Evolutionary conservation across 2,888 invertebrate genomes (phyloP).

Genomic region (Sminthurides aquaticus): DNA sequence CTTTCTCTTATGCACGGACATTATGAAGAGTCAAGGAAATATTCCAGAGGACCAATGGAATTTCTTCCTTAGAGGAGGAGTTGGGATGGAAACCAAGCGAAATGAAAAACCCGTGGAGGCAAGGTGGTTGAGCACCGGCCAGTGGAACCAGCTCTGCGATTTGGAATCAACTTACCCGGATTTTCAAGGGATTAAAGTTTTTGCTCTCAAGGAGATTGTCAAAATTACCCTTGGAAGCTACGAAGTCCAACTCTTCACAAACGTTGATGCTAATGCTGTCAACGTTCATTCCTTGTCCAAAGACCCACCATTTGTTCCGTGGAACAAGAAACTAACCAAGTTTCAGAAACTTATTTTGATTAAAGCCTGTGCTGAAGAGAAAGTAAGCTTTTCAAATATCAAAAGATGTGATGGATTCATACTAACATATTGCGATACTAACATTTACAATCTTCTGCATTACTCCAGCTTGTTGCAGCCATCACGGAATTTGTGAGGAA

Average conservation of each 20-base stretch:
- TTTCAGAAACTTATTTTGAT: slow-evolving; percentile 77
- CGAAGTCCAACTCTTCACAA: slow-evolving; percentile 38
- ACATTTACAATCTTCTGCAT: too few relatives aligned
- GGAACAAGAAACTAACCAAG: slow-evolving; percentile 58
- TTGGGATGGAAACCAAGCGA: slow-evolving; percentile 16
- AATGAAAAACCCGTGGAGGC: slow-evolving; percentile 14
- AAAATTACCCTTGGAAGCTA: slow-evolving; percentile 27
- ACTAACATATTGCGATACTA: too few relatives aligned
- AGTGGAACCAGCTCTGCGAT: slow-evolving; percentile 33
- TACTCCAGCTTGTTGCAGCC: slow-evolving; percentile 60
- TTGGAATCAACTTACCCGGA: slow-evolving; percentile 27
- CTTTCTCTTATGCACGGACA: slow-evolving; percentile 70
- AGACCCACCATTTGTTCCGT: slow-evolving; percentile 47
- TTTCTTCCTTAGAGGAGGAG: slow-evolving; percentile 64
- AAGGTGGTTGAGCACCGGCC: slow-evolving; percentile 27
- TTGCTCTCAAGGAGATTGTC: slow-evolving; percentile 17
- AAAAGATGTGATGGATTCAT: too few relatives aligned
- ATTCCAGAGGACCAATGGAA: slow-evolving; percentile 63
- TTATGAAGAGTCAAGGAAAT: slow-evolving; percentile 58
- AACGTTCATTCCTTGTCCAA: neutral
- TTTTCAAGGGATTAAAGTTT: slow-evolving; percentile 23
- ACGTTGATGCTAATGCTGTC: slow-evolving; percentile 39
- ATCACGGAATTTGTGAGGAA: slow-evolving; percentile 70
- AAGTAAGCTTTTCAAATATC: slow-evolving; percentile 46
- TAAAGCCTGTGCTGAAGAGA: slow-evolving; percentile 69